A percentile compares a stretch with the other conserved stretches of the same genome.
phyloP scores from a whole-genome alignment of 2,113 vertebrate genomes.

The Clarias batrachus region DNA sequence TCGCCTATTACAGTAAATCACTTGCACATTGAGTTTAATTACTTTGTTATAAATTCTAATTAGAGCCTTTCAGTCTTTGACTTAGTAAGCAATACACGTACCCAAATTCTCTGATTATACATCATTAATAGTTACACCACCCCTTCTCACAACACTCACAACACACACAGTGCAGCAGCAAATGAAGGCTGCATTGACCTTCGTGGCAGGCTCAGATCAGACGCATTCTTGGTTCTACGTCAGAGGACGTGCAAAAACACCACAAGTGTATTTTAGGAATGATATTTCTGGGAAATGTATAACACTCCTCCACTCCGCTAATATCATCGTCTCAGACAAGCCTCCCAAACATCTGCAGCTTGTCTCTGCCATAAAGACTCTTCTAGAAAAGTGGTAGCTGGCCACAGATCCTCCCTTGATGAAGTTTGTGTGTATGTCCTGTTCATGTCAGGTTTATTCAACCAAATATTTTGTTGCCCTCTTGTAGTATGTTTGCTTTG shows the following conservation, averaged over 20 bases:
- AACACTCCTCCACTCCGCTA: constrained; percentile 59
- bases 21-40: background rate
- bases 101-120: background rate
- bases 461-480: constrained; percentile 75
- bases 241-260: constrained; percentile 39
- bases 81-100: background rate
- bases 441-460: constrained; percentile 59
- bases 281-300: constrained; percentile 67
- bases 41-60: background rate
- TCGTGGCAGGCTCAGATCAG: constrained; percentile 41
- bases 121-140: background rate
- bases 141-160: background rate
- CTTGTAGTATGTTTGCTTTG: constrained; percentile 68
- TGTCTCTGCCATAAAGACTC: constrained; percentile 56
- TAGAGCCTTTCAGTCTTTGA: background rate
- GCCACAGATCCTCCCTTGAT: constrained; percentile 59
- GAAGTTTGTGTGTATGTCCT: constrained; percentile 49
- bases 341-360: constrained; percentile 34
- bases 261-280: constrained; percentile 42
- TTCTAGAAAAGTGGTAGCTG: constrained; percentile 54
- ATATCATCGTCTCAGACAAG: constrained; percentile 60
- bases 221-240: constrained; percentile 42
- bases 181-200: constrained; percentile 46
- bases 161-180: constrained; percentile 16
- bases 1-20: background rate